Conservation (phyloP, 2,113 vertebrate genomes). For the Chaetops frenatus region DNA sequence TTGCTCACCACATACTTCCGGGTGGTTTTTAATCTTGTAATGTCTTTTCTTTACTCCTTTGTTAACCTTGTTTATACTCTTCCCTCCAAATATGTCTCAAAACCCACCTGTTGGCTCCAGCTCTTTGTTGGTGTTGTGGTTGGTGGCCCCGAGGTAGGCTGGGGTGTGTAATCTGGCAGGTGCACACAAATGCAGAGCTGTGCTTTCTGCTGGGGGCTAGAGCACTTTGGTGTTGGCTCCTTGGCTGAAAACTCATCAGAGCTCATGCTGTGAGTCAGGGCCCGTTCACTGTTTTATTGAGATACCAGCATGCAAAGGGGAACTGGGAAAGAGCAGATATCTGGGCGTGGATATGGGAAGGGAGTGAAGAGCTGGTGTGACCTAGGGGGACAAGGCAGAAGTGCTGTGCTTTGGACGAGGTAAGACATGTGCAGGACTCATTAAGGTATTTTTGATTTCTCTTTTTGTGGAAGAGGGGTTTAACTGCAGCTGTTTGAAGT, state of each 20-base stretch:
- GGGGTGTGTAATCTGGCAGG: background rate
- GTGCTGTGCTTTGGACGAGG: background rate
- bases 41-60: background rate
- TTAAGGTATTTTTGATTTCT: background rate
- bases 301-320: background rate
- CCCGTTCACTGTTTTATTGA: accelerated
- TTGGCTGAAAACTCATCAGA: background rate
- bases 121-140: background rate
- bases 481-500: background rate
- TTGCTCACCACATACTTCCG: background rate
- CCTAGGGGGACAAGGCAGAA: background rate
- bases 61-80: background rate
- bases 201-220: background rate
- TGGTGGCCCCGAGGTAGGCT: background rate
- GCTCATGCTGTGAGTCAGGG: background rate
- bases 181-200: background rate
- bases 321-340: accelerated
- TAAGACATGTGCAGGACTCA: background rate
- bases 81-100: background rate
- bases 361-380: background rate
- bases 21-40: background rate
- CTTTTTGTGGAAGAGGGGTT: background rate
- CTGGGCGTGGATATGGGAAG: accelerated
- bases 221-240: background rate
- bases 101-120: background rate